These are phyloP conservation scores for Eulithis prunata DNA, from an alignment of 2,888 invertebrate species.

Conservation along the genomic window DNA sequence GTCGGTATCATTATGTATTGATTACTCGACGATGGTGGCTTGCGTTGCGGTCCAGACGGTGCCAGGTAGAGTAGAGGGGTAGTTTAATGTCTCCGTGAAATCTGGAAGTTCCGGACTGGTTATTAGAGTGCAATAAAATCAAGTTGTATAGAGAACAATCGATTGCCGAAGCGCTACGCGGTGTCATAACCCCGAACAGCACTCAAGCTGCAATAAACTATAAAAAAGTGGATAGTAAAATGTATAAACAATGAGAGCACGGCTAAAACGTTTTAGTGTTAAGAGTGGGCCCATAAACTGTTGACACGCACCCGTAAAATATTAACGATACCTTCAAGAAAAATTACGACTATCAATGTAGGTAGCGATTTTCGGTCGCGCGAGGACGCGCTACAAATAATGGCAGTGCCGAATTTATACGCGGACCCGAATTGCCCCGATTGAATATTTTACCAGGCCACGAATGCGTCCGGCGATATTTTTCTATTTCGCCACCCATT, in stretches of 20 bases:
- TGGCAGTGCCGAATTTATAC: slow-evolving; percentile 80
- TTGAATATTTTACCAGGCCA: slow-evolving; percentile 84
- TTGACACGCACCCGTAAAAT: slow-evolving; percentile 83
- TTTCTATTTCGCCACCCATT: slow-evolving; percentile 82
- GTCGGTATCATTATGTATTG: slow-evolving; percentile 26
- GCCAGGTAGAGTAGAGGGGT: slow-evolving; percentile 40
- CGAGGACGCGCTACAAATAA: slow-evolving; percentile 81
- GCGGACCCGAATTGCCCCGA: slow-evolving; percentile 82
- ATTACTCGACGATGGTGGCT: slow-evolving; percentile 35
- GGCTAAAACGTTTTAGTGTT: slow-evolving; percentile 83
- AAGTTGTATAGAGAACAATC: slow-evolving; percentile 69
- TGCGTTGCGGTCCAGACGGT: slow-evolving; percentile 41
- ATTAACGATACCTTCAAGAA: slow-evolving; percentile 83
- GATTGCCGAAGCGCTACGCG: slow-evolving; percentile 65
- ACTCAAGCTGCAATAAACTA: slow-evolving; percentile 77
- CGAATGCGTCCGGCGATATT: slow-evolving; percentile 81
- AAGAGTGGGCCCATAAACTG: slow-evolving; percentile 82
- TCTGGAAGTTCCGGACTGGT: slow-evolving; percentile 55
- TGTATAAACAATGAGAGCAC: slow-evolving; percentile 83
- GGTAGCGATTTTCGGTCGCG: slow-evolving; percentile 81
- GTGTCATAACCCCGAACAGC: slow-evolving; percentile 71
- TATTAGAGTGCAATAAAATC: slow-evolving; percentile 70
- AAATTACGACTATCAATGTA: slow-evolving; percentile 83
- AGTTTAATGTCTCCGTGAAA: slow-evolving; percentile 54
- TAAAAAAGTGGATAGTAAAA: slow-evolving; percentile 82